A percentile compares a stretch with the other conserved stretches of the same genome.
Evolutionary conservation across 1,140 invertebrate genomes (phyloP).

Genomic region (Zaprionus capensis): DNA sequence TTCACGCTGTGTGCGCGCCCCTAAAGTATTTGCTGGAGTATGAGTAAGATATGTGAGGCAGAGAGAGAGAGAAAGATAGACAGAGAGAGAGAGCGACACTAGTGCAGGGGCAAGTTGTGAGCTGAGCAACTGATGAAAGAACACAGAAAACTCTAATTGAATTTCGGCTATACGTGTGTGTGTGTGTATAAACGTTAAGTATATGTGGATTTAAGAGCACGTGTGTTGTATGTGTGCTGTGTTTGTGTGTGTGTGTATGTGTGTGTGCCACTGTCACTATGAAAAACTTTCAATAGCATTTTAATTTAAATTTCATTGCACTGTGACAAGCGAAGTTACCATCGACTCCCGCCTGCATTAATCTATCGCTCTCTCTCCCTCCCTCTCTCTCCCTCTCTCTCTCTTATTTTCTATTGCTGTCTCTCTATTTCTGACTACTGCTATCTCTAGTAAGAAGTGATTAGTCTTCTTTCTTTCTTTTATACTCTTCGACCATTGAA

Average conservation of each 20-base stretch:
- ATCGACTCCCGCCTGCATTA: background rate
- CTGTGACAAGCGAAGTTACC: background rate
- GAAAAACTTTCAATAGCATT: slow-evolving; percentile 70
- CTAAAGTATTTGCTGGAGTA: slow-evolving; percentile 25
- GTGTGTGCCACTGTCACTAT: slow-evolving; percentile 30
- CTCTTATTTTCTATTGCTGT: too few species aligned
- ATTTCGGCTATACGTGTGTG: slow-evolving; percentile 47
- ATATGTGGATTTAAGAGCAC: background rate
- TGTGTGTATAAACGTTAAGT: slow-evolving; percentile 6
- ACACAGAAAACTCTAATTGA: slow-evolving; percentile 75
- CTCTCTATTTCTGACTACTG: too few species aligned
- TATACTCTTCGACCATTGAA: too few species aligned
- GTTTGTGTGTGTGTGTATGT: background rate
- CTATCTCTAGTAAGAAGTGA: too few species aligned
- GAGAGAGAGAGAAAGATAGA: background rate
- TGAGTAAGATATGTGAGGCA: slow-evolving; percentile 34
- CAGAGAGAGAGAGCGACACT: background rate
- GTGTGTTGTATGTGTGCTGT: slow-evolving; percentile 3
- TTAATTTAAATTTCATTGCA: slow-evolving; percentile 54
- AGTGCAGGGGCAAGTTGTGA: slow-evolving; percentile 8
- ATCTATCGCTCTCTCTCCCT: background rate
- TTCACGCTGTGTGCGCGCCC: slow-evolving; percentile 57
- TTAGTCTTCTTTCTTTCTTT: too few species aligned
- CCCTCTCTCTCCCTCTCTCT: background rate
- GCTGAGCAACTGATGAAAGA: slow-evolving; percentile 62